These are phyloP conservation scores for Aelia acuminata DNA, from an alignment of 2,888 invertebrate species.

Conservation along the genomic window DNA sequence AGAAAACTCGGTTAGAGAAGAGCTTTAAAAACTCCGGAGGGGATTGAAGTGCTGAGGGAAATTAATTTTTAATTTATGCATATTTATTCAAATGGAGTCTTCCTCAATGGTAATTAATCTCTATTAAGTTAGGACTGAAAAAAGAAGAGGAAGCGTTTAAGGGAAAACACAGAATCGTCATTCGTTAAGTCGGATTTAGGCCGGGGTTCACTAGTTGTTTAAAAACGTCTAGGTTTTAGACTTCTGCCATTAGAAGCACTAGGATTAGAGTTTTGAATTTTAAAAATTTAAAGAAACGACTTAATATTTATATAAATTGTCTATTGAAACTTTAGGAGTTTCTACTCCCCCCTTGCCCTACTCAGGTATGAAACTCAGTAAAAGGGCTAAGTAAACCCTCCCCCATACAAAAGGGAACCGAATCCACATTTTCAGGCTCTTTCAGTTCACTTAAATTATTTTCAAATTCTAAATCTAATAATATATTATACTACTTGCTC, in stretches of 20 bases:
- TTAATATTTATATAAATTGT: no score
- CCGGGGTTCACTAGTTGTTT: not conserved
- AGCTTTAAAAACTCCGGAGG: conserved; percentile 8
- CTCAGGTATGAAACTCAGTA: no score
- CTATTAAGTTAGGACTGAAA: conserved; percentile 30
- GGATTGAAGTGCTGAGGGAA: conserved; percentile 2
- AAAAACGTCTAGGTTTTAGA: not conserved
- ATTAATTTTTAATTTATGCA: conserved; percentile 48
- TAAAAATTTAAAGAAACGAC: no score
- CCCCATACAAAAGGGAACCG: no score
- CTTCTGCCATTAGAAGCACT: not conserved
- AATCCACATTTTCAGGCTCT: no score
- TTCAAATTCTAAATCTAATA: no score
- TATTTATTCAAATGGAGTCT: conserved; percentile 41
- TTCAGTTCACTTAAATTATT: no score
- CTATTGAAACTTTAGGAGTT: no score
- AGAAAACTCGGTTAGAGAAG: not conserved
- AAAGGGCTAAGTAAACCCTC: no score
- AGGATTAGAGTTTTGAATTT: not conserved
- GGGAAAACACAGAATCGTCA: conserved; percentile 8
- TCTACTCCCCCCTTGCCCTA: no score
- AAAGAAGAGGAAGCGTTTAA: conserved; percentile 11
- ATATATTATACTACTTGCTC: no score
- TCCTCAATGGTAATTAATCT: conserved; percentile 20
- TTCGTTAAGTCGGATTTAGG: not conserved